Conservation (phyloP, 2,888 invertebrate genomes). For the Autographa gamma region DNA sequence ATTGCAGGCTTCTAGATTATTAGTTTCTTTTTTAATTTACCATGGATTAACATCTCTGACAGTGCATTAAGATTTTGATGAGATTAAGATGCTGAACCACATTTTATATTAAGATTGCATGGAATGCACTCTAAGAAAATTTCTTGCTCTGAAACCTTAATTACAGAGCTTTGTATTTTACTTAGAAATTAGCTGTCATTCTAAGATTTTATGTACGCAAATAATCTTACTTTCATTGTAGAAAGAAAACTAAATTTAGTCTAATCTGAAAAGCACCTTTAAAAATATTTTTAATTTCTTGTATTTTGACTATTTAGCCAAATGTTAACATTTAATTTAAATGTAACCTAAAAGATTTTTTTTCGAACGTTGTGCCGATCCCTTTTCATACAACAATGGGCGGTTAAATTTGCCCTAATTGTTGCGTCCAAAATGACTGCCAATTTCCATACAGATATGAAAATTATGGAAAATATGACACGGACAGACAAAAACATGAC, state of each 20-base stretch:
- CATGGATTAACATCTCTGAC: no score
- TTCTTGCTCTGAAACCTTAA: no score
- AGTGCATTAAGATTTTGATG: no score
- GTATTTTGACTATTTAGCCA: not conserved
- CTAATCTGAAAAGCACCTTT: no score
- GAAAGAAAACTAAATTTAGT: no score
- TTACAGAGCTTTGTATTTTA: not conserved
- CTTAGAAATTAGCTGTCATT: not conserved
- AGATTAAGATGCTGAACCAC: not conserved
- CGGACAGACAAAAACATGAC: not conserved
- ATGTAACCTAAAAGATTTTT: not conserved
- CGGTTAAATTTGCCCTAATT: slow-evolving; percentile 26
- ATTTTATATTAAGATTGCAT: not conserved
- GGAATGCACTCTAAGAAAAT: not conserved
- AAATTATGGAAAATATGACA: slow-evolving; percentile 22
- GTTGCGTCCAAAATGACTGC: slow-evolving; percentile 15
- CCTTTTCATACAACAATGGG: slow-evolving; percentile 17
- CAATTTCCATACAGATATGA: slow-evolving; percentile 34
- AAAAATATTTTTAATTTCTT: no score
- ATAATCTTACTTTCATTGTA: not conserved
- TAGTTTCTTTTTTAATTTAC: no score
- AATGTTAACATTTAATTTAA: not conserved
- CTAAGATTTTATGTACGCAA: not conserved
- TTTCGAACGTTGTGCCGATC: slow-evolving; percentile 1
- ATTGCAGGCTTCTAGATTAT: no score